These are phyloP conservation scores for Trilocha varians DNA, from an alignment of 2,888 invertebrate genomes.

Conservation along the genomic window DNA sequence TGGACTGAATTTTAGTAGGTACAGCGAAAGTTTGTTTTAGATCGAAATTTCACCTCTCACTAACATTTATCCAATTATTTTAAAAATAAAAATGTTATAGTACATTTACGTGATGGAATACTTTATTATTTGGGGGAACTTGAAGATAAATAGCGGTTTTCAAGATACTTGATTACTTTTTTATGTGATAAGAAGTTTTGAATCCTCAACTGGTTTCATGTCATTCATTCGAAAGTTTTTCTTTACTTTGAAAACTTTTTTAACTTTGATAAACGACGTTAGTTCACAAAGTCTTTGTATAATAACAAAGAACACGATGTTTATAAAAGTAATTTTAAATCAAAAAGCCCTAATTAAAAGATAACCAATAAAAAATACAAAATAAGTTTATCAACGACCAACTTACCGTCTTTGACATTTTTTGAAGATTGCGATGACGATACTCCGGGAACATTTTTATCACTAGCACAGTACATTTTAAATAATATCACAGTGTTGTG, in stretches of 20 bases:
- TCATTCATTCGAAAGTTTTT: background rate
- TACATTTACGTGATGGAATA: too few species aligned
- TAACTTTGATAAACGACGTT: background rate
- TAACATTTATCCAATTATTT: constrained; percentile 14
- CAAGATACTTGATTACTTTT: background rate
- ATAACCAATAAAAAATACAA: constrained; percentile 9
- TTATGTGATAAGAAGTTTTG: background rate
- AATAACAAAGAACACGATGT: too few species aligned
- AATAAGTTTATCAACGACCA: constrained; percentile 30
- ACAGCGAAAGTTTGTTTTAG: background rate
- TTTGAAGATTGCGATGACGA: constrained; percentile 80
- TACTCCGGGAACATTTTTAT: constrained; percentile 83
- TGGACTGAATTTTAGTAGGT: too few species aligned
- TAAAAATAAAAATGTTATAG: too few species aligned
- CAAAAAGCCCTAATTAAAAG: background rate
- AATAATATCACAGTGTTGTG: constrained; percentile 33
- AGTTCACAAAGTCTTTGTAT: background rate
- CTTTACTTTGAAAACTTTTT: background rate
- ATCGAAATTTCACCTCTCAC: background rate
- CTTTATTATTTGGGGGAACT: too few species aligned
- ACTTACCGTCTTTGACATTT: constrained; percentile 85
- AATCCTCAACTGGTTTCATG: background rate
- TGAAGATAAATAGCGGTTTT: constrained; percentile 9
- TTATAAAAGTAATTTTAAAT: background rate
- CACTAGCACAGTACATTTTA: constrained; percentile 83